Percentiles rank a stretch among this genome's conserved stretches.
These are phyloP conservation scores for Podarcis cretensis DNA, from an alignment of 2,113 vertebrate genomes.

Conservation along the genomic window DNA sequence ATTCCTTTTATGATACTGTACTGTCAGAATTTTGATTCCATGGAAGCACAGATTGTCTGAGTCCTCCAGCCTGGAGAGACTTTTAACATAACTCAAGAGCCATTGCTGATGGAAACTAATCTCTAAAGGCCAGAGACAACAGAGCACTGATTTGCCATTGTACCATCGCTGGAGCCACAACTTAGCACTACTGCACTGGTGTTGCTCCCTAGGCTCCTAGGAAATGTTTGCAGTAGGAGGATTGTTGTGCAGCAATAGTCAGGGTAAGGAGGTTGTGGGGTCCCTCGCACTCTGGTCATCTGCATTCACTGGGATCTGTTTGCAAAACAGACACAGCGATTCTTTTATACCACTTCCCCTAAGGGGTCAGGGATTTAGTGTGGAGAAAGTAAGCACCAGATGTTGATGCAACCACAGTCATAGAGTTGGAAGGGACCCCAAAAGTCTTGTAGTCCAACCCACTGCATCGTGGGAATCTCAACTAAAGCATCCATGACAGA, in stretches of 20 bases:
- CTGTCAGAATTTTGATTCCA: constrained; percentile 16
- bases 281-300: background rate
- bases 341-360: background rate
- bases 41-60: constrained; percentile 11
- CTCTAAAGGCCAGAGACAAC: background rate
- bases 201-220: too few relatives aligned
- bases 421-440: too few relatives aligned
- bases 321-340: background rate
- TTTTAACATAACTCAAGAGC: constrained; percentile 18
- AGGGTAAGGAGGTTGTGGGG: background rate
- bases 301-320: background rate
- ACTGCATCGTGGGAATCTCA: too few relatives aligned
- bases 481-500: too few relatives aligned
- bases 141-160: background rate
- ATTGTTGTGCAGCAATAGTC: too few relatives aligned
- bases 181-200: background rate
- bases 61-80: background rate
- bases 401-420: background rate
- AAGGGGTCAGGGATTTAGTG: background rate
- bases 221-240: too few relatives aligned
- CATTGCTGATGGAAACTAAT: background rate
- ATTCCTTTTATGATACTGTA: background rate
- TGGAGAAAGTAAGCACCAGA: background rate
- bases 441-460: too few relatives aligned
- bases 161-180: too few relatives aligned